Evolutionary conservation across 2,888 invertebrate species (phyloP).

Genomic region (Dione juno): DNA sequence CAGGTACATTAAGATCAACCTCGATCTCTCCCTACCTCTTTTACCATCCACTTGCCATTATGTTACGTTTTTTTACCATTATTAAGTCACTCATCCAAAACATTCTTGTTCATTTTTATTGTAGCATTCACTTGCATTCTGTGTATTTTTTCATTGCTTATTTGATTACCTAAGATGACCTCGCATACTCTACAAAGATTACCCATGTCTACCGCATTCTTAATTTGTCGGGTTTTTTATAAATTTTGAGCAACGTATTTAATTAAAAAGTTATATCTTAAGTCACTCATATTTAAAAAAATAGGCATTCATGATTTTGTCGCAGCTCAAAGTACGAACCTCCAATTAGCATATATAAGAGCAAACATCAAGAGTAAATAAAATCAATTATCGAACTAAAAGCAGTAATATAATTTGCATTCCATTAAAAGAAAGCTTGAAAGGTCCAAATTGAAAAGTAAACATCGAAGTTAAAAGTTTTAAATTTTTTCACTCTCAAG

Average conservation of each 20-base stretch:
- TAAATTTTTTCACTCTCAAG: constrained; percentile 35
- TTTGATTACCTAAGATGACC: neutral
- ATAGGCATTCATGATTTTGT: neutral
- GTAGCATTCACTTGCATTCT: too few species aligned
- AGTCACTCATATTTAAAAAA: neutral
- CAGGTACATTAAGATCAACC: too few species aligned
- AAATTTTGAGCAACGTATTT: neutral
- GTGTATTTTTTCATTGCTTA: neutral
- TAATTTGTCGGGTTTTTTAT: neutral
- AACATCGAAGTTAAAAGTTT: constrained; percentile 36
- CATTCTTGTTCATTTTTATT: too few species aligned
- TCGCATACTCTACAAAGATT: neutral
- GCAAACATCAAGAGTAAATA: constrained; percentile 10
- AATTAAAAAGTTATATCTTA: neutral
- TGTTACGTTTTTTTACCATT: too few species aligned
- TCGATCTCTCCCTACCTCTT: too few species aligned
- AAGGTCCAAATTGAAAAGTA: constrained; percentile 36
- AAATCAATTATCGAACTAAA: constrained; percentile 22
- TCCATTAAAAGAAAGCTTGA: constrained; percentile 24
- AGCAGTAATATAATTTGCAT: constrained; percentile 17
- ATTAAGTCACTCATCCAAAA: too few species aligned
- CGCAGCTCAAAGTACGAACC: constrained; percentile 1
- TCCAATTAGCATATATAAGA: constrained; percentile 15
- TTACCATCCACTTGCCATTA: too few species aligned
- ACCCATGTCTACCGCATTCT: neutral